phyloP scores from a whole-genome alignment of 2,888 invertebrate genomes.

The Ethmia dodecea region DNA sequence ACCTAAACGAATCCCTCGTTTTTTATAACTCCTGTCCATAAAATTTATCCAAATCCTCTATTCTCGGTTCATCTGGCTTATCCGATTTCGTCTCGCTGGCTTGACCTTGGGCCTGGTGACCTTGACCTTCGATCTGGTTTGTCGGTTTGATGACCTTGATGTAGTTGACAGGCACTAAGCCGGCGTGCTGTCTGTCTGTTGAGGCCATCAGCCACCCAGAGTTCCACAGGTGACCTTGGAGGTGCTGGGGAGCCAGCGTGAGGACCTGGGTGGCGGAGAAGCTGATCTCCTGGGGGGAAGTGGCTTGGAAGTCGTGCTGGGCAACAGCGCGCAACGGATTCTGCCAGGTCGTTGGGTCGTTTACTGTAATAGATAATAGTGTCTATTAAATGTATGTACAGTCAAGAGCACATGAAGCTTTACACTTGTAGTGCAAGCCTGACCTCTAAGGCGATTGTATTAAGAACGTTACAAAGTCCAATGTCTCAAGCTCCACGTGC shows the following conservation, averaged over 20 bases:
- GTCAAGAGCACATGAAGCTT: too few species aligned
- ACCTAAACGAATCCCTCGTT: too few species aligned
- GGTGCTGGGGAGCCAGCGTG: conserved; percentile 88
- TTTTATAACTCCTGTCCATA: conserved; percentile 32
- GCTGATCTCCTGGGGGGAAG: conserved; percentile 85
- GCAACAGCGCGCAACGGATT: conserved; percentile 82
- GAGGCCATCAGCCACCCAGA: conserved; percentile 83
- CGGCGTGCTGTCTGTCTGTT: conserved; percentile 75
- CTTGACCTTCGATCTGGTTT: conserved; percentile 1
- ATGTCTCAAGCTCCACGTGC: too few species aligned
- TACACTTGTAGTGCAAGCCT: too few species aligned
- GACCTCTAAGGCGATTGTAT: too few species aligned
- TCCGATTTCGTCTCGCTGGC: conserved; percentile 7
- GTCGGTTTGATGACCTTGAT: conserved; percentile 53
- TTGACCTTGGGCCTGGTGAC: conserved; percentile 1
- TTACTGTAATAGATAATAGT: conserved; percentile 58
- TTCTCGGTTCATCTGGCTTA: conserved; percentile 14
- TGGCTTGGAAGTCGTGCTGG: conserved; percentile 85
- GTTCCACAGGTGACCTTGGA: conserved; percentile 84
- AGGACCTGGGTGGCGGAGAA: conserved; percentile 87
- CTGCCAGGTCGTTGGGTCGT: conserved; percentile 84
- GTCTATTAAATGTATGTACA: not conserved
- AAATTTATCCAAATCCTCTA: conserved; percentile 29
- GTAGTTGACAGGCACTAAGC: conserved; percentile 82
- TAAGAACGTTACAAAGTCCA: too few species aligned